Conservation (phyloP, 2,888 invertebrate species). For the Lacanobia oleracea region DNA sequence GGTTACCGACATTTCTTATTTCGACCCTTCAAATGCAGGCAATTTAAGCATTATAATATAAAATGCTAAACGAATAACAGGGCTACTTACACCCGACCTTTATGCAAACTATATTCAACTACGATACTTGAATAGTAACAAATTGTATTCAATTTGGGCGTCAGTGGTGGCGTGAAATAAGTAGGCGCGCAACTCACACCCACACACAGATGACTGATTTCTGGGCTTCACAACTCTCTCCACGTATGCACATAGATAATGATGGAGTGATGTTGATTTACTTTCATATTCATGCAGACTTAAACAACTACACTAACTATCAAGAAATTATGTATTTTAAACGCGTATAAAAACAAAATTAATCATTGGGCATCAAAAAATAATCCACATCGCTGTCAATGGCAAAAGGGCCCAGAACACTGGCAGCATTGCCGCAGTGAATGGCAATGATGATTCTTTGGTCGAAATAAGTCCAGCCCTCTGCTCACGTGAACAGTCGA, state of each 20-base stretch:
- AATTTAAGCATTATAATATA: conserved; percentile 22
- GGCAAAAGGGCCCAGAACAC: no score
- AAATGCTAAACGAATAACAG: conserved; percentile 19
- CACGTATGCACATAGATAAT: conserved; percentile 1
- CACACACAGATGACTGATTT: conserved; percentile 25
- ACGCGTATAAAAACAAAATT: no score
- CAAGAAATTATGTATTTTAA: no score
- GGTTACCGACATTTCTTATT: conserved; percentile 57
- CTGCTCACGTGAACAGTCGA: no score
- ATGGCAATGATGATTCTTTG: no score
- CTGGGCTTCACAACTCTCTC: conserved; percentile 14
- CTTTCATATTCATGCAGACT: no score
- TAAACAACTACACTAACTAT: no score
- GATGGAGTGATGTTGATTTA: no score
- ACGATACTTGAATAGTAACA: conserved; percentile 34
- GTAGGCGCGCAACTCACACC: conserved; percentile 12
- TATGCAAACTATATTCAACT: conserved; percentile 27
- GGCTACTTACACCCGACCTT: neutral
- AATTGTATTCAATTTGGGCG: conserved; percentile 37
- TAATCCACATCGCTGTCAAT: no score
- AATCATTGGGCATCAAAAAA: no score
- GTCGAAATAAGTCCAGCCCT: no score
- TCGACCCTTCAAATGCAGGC: conserved; percentile 39
- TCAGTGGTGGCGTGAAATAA: conserved; percentile 22
- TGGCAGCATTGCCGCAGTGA: no score